Conservation (phyloP, 1,140 invertebrate species). For the Venturia canescens region DNA sequence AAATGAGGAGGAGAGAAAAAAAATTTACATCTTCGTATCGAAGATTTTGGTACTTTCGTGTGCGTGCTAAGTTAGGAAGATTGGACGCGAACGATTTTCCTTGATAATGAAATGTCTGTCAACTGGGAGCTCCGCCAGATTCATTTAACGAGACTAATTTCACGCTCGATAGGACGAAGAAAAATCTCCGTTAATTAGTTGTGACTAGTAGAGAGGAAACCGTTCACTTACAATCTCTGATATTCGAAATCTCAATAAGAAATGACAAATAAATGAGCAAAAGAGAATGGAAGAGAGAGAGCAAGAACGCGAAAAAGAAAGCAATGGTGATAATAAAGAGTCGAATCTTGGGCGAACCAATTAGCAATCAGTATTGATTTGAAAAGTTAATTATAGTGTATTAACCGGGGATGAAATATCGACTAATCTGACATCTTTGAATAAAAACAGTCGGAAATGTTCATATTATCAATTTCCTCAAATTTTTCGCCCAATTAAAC, state of each 20-base stretch:
- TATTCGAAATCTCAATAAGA: neutral
- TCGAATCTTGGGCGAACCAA: neutral
- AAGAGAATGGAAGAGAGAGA: neutral
- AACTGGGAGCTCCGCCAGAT: neutral
- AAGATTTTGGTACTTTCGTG: neutral
- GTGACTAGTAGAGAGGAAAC: neutral
- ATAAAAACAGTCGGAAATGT: neutral
- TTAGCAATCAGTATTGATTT: neutral
- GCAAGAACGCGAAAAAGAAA: no score
- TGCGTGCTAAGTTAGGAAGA: neutral
- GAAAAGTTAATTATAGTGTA: neutral
- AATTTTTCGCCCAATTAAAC: no score
- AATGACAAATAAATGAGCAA: neutral
- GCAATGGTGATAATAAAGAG: neutral
- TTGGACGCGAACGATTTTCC: neutral
- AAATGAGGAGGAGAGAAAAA: no score
- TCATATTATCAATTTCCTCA: neutral
- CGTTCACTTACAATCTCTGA: neutral
- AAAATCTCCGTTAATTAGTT: constrained; percentile 14
- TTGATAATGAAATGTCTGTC: constrained; percentile 12
- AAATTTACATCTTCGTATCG: neutral
- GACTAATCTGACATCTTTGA: neutral
- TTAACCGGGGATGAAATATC: neutral
- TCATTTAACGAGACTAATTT: constrained; percentile 10
- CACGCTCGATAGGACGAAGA: neutral